Evolutionary conservation across 2,888 invertebrate genomes (phyloP).

Genomic region (Penaeus monodon): DNA sequence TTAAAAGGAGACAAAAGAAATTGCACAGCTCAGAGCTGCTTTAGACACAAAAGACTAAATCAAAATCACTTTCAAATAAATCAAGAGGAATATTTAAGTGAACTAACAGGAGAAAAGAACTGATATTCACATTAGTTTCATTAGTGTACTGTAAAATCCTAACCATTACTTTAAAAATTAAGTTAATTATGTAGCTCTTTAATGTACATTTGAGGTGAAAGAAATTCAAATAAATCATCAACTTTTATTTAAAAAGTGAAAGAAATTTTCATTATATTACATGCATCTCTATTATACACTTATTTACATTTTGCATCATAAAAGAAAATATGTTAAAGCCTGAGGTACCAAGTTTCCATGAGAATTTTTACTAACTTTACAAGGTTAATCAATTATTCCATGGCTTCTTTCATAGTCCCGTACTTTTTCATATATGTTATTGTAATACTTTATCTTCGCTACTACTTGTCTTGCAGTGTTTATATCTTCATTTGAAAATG

Average conservation of each 20-base stretch:
- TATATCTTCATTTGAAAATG: constrained; percentile 78
- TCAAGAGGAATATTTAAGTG: no score
- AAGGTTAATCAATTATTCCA: constrained; percentile 53
- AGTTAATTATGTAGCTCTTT: no score
- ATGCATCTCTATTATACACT: neutral
- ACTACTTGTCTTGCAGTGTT: constrained; percentile 78
- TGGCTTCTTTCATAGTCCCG: constrained; percentile 71
- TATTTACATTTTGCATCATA: neutral
- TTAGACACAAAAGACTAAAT: no score
- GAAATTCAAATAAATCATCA: no score
- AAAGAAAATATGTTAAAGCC: neutral
- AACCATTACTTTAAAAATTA: no score
- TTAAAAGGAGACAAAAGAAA: no score
- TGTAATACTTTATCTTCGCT: constrained; percentile 86
- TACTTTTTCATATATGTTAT: constrained; percentile 83
- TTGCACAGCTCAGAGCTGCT: no score
- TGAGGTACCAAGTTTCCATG: neutral
- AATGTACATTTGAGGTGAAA: no score
- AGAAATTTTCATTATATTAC: neutral
- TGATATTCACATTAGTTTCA: no score
- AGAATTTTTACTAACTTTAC: neutral
- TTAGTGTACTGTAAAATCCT: no score
- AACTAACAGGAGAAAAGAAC: no score
- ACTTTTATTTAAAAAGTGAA: neutral
- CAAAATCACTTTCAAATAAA: no score